Base-by-base conservation (phyloP, 2,888 invertebrate genomes). In the Caenorhabditis sp. region DNA sequence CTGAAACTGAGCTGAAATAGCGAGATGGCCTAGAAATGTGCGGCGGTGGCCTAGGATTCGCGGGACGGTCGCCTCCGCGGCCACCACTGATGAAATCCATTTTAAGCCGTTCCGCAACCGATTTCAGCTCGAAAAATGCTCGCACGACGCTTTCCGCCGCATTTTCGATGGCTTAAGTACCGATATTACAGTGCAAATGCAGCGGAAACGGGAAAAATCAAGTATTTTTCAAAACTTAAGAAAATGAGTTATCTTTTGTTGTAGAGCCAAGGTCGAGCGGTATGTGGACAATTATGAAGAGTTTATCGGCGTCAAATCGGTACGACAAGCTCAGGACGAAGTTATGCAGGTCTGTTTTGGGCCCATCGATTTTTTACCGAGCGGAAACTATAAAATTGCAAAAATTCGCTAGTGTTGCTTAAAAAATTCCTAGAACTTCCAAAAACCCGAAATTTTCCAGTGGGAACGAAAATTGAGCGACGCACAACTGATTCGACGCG, bases 261-360 rank as follows among this genome's bases (percentile, higher is more conserved):
- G 59, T 48, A 81, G 81, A 55, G 27, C 27, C 13, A 68, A 68
- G 37, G 48, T 76, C 17, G 78, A 78, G 45, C 32, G 73, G 30
- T 48, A 65, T 24, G 63, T 85, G 20, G 78, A 80, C 39, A 37
- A 53, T 5, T 88, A 88, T 58, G 86, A 89, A 68, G 85, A 89
- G 8, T 80, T 85, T 59, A 93, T 94, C 6, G 94, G 94, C 1
- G 91, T 94, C 55, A 93, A 93, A 79, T 94, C 94, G 89, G 94
- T 95, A 4, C 92, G 93, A 91, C 91, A 92, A 30, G 93, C 93
- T 32, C 94, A 94, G 87, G 92, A 92, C 79, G 92, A 93, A 53
- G 94, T 94, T 1, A 91, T 94, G 62, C 72, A 81, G 66, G 88
- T 88, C 32, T 30, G 46, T 50, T n/a, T n/a, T n/a, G n/a, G n/a